phyloP scores from a whole-genome alignment of 1,140 invertebrate species.

The Acyrthosiphon pisum region DNA sequence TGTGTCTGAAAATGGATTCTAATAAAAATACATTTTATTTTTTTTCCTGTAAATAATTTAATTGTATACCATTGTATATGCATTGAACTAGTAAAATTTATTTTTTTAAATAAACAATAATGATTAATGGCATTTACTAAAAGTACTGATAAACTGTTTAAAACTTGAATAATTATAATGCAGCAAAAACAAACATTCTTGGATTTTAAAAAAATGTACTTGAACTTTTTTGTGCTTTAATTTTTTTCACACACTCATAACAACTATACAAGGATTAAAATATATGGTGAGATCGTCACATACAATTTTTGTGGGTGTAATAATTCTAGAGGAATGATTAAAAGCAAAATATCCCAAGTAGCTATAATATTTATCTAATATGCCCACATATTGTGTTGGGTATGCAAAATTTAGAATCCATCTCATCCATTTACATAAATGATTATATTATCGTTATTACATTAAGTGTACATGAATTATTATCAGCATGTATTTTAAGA shows the following conservation, averaged over 20 bases:
- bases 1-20: background rate
- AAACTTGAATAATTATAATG: background rate
- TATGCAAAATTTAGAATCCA: background rate
- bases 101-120: background rate
- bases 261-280: background rate
- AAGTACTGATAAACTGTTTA: background rate
- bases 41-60: background rate
- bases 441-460: background rate
- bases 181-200: background rate
- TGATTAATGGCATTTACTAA: background rate
- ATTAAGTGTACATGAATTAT: background rate
- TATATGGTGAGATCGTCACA: background rate
- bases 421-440: background rate
- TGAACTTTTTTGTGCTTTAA: background rate
- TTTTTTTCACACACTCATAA: background rate
- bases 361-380: background rate
- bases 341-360: background rate
- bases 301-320: background rate
- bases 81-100: background rate
- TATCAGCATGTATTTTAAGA: background rate
- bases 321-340: background rate
- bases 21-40: background rate
- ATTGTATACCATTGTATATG: background rate
- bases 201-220: background rate
- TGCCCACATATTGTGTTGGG: background rate